Conservation (phyloP, 2,113 vertebrate species). For the Todiramphus chloris region DNA sequence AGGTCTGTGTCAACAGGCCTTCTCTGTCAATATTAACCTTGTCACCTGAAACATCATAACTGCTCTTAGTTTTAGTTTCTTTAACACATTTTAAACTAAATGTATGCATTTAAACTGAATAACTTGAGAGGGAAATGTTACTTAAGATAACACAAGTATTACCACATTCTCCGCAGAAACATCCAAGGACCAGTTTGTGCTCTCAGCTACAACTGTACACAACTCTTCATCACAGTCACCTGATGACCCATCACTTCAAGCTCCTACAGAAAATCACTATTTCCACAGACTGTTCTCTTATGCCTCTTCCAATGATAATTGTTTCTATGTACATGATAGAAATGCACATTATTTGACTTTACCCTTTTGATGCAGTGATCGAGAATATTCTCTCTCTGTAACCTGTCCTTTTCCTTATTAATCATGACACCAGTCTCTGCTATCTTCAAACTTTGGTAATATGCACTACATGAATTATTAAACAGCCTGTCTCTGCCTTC, state of each 20-base stretch:
- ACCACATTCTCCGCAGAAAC: neutral
- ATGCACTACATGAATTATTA: neutral
- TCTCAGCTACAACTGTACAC: neutral
- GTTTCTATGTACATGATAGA: neutral
- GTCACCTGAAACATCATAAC: neutral
- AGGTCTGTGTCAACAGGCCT: neutral
- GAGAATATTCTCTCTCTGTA: neutral
- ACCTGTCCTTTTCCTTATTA: neutral
- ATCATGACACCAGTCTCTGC: neutral
- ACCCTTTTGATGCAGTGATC: neutral
- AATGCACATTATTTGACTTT: neutral
- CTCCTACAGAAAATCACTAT: neutral
- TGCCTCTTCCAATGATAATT: neutral
- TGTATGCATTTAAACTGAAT: neutral
- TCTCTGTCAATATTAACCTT: neutral
- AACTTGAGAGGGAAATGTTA: neutral
- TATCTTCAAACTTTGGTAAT: neutral
- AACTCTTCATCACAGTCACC: neutral
- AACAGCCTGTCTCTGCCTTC: neutral
- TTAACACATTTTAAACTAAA: neutral
- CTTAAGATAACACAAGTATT: neutral
- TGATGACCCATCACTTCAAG: neutral
- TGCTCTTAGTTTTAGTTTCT: neutral
- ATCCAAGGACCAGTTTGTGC: neutral
- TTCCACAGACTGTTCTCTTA: neutral